phyloP scores from a whole-genome alignment of 2,113 vertebrate species.

The Macrotus californicus region DNA sequence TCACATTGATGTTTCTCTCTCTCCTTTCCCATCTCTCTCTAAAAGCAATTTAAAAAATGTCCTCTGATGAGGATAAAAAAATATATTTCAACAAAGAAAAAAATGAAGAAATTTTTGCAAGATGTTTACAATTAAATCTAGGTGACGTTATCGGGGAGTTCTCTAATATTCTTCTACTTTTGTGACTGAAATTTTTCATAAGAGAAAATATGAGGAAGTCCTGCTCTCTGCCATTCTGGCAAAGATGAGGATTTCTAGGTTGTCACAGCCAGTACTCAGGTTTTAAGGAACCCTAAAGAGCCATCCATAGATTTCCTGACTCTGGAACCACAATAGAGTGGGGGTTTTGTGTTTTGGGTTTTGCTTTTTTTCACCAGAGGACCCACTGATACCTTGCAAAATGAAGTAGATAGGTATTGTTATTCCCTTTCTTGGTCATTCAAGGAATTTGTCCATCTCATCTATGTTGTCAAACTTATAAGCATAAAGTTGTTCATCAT shows the following conservation, averaged over 20 bases:
- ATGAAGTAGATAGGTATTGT: not conserved
- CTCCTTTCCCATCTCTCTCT: no score
- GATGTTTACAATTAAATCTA: not conserved
- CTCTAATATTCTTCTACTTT: not conserved
- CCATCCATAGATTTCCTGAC: not conserved
- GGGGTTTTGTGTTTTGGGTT: not conserved
- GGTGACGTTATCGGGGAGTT: not conserved
- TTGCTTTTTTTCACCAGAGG: not conserved
- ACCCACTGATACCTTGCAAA: not conserved
- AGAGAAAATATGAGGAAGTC: not conserved
- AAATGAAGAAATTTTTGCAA: not conserved
- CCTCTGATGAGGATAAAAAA: not conserved
- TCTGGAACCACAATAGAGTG: not conserved
- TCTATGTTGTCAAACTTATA: not conserved
- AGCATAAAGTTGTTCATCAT: not conserved
- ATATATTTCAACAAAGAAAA: not conserved
- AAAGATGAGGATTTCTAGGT: not conserved
- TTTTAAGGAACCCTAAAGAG: not conserved
- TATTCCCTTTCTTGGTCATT: constrained; percentile 16
- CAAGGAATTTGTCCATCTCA: not conserved
- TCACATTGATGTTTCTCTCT: no score
- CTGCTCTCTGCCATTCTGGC: not conserved
- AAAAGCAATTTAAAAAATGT: no score
- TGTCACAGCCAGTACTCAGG: not conserved
- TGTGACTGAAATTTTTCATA: constrained; percentile 5